Base-by-base conservation (phyloP, 1,140 invertebrate genomes). In the Pantala flavescens region DNA sequence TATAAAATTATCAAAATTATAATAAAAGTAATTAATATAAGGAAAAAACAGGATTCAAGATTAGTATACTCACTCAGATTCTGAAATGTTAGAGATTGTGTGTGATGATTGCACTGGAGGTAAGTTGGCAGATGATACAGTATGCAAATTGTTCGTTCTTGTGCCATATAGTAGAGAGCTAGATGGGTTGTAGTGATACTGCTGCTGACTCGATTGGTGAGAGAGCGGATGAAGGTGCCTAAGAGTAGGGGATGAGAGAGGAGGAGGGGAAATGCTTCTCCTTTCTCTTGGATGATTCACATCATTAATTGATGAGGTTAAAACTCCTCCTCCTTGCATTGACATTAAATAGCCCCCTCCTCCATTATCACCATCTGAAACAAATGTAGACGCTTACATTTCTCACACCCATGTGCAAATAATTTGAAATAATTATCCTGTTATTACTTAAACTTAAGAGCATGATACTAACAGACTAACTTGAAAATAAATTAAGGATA, bases 51-150 rank as follows among this genome's bases (percentile, higher is more conserved):
- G n/a, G n/a, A 36, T 36, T 36, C 2, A 2, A 36, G 2, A 5
- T 36, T 9, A 5, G 2, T 36, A 77, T 77, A 84, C 85, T 85
- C 74, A 86, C 85, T 86, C 85, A 77, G 84, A 85, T 78, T 86
- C 84, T 0, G 83, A 82, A 63, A 85, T 85, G 11, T 84, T 84
- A 80, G 70, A 23, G 81, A 81, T 23, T 78, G 79, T 74, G 80
- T 81, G 28, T 24, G 72, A 55, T 24, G 23, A 43, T 19, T 49
- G 19, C 24, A 23, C 16, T 63, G 49, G 43, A 72, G 49, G 70
- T 28, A 24, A 49, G 23, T 83, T 81, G n/a, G 83, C 74, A 0
- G 82, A 83, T 0, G 81, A 81, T 7, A 83, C 72, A 75, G 84
- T 81, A 73, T 83, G 83, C 74, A 82, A 83, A 83, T 81, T 71